A percentile compares a stretch with the other conserved stretches of the same genome.
These are phyloP conservation scores for Glyphotaelius pellucidus DNA, from an alignment of 2,888 invertebrate genomes.

Conservation along the genomic window DNA sequence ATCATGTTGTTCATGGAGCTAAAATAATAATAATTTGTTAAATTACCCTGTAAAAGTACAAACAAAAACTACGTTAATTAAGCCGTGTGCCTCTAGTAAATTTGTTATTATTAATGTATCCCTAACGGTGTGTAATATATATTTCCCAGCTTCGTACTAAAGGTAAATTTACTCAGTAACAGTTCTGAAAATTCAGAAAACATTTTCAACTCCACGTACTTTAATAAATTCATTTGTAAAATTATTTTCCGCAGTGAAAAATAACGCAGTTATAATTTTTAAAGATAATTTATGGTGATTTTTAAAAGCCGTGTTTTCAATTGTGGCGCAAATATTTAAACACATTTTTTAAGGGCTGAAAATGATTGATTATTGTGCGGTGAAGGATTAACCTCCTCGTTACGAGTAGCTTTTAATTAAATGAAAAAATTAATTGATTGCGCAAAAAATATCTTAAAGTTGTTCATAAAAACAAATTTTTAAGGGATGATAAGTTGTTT, in stretches of 20 bases:
- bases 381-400: background rate
- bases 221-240: constrained; percentile 20
- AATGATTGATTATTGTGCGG: background rate
- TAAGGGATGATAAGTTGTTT: background rate
- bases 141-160: background rate
- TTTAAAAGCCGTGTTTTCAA: background rate
- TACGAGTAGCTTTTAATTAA: background rate
- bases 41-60: constrained; percentile 9
- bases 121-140: constrained; percentile 21
- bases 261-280: background rate
- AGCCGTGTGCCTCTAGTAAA: background rate
- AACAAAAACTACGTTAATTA: constrained; percentile 22
- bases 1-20: background rate
- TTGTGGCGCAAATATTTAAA: background rate
- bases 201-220: background rate
- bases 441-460: background rate
- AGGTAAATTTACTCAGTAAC: constrained; percentile 11
- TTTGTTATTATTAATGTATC: constrained; percentile 22
- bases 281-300: constrained; percentile 13
- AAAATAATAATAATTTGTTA: background rate
- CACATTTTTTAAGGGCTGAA: background rate
- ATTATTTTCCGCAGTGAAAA: background rate
- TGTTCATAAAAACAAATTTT: background rate
- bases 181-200: background rate
- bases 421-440: background rate